Evolutionary conservation across 2,113 vertebrate genomes (phyloP), one percentile per base, ranked within the genome.

Genomic region (Petrocephalus microphthalmus): DNA sequence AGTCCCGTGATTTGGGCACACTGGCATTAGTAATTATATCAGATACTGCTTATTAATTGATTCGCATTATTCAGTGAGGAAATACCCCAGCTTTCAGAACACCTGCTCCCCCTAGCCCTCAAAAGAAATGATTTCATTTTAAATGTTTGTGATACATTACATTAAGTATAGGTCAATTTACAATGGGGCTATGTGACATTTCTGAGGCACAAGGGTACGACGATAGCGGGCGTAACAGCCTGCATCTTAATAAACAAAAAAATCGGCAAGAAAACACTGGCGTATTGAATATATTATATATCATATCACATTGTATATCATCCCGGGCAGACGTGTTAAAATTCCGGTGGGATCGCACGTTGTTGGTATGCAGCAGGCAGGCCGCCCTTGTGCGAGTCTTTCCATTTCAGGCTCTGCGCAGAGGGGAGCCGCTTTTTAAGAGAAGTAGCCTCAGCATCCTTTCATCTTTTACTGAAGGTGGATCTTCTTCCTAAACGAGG

Each of bases 21-120:
- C 90, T 91, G 90, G 89, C 92, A 90, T 90, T 89, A 89, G 87
- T 45, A 88, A 88, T 82, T 29, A 85, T 88, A 90, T 89, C 91
- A 90, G 89, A 87, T 92, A 89, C 89, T 92, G 89, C 88, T 89
- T 84, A 89, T 87, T 92, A 93, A 94, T 94, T 94, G 92, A 91
- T 90, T 92, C 47, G 87, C 90, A 85, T 87, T 91, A 89, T 92
- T 87, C 88, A 92, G 92, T 91, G 86, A 86, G 88, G 81, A 88
- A 89, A 91, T 88, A 90, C 90, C 13, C 91, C 83, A 90, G 86
- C 64, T 89, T 78, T 54, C 90, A 87, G 88, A 92, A 88, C 88
- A 88, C 37, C 53, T 67, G 60, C 60, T 67, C 60, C n/a, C 10
- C 25, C 0, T 10, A 15, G n/a, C 37, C 17, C 20, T 4, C 15